These are phyloP conservation scores for Clytia hemisphaerica DNA, from an alignment of 30 jellyfish, hydroid and myxozoan genomes.

Conservation along the genomic window DNA sequence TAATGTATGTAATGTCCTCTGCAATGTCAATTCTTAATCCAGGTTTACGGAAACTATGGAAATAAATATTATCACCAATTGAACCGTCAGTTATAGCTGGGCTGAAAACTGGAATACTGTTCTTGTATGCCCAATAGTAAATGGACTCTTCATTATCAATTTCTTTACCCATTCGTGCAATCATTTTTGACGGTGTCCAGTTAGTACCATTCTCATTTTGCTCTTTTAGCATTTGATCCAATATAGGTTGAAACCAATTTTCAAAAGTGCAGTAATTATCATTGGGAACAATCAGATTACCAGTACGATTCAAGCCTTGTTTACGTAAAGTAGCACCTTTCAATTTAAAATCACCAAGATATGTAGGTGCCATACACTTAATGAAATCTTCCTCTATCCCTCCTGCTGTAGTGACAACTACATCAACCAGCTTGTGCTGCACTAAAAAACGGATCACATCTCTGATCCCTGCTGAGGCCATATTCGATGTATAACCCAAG, in stretches of 20 bases:
- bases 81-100: constrained; percentile 99
- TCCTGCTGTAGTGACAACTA: constrained; percentile 94
- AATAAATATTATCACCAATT: constrained; percentile 88
- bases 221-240: constrained; percentile 75
- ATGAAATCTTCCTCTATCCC: constrained; percentile 98
- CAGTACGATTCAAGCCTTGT: constrained; percentile 87
- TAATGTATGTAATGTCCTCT: constrained; percentile 70
- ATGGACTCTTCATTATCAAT: constrained; percentile 80
- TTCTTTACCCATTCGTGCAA: constrained; percentile 62
- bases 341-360: constrained; percentile 63
- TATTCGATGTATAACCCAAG: constrained; percentile 97
- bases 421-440: constrained; percentile 82
- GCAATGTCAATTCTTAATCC: constrained; percentile 85
- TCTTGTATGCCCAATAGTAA: constrained; percentile 94
- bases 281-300: constrained; percentile 92
- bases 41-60: constrained; percentile 73
- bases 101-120: constrained; percentile 93
- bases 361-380: constrained; percentile 88
- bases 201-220: constrained; percentile 48
- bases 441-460: constrained; percentile 88
- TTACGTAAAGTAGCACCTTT: constrained; percentile 68
- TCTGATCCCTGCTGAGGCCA: constrained; percentile 96
- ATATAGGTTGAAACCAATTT: constrained; percentile 82
- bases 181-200: constrained; percentile 52
- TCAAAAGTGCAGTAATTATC: constrained; percentile 81